A percentile compares a stretch with the other conserved stretches of the same genome.
Conservation (phyloP, 2,797 vertebrate genomes). For the Poeciliopsis paucimaculata region DNA sequence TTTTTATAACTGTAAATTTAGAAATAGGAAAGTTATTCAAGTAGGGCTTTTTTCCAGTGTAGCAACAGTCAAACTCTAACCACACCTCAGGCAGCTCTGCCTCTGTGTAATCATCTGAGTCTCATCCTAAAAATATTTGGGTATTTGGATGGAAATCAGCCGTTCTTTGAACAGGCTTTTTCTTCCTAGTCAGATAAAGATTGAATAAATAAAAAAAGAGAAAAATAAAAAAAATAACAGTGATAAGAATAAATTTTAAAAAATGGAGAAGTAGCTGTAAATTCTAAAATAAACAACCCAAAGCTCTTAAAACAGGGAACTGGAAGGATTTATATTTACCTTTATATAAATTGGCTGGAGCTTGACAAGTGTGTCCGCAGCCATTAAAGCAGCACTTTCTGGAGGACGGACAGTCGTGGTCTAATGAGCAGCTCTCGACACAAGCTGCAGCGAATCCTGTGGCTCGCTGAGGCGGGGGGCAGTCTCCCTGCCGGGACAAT, state of each 20-base stretch:
- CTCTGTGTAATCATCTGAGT: neutral
- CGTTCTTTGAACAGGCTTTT: neutral
- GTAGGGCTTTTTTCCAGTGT: slow-evolving; percentile 4
- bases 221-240: neutral
- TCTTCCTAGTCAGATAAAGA: neutral
- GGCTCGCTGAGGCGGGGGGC: slow-evolving; percentile 68
- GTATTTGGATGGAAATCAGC: neutral
- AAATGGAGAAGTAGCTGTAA: neutral
- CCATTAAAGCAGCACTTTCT: slow-evolving; percentile 81
- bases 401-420: slow-evolving; percentile 73
- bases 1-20: neutral
- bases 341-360: slow-evolving; percentile 81
- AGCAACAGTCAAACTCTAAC: slow-evolving; percentile 10
- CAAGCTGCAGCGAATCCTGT: slow-evolving; percentile 79
- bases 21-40: slow-evolving; percentile 5
- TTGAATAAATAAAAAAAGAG: neutral
- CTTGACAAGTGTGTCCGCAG: slow-evolving; percentile 79
- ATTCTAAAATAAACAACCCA: neutral
- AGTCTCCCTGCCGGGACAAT: slow-evolving; percentile 73
- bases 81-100: slow-evolving; percentile 13
- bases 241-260: neutral
- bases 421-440: slow-evolving; percentile 75
- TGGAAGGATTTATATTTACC: slow-evolving; percentile 64
- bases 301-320: neutral
- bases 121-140: neutral